Evolutionary conservation across 2,888 invertebrate species (phyloP).

Genomic region (Deilephila elpenor): DNA sequence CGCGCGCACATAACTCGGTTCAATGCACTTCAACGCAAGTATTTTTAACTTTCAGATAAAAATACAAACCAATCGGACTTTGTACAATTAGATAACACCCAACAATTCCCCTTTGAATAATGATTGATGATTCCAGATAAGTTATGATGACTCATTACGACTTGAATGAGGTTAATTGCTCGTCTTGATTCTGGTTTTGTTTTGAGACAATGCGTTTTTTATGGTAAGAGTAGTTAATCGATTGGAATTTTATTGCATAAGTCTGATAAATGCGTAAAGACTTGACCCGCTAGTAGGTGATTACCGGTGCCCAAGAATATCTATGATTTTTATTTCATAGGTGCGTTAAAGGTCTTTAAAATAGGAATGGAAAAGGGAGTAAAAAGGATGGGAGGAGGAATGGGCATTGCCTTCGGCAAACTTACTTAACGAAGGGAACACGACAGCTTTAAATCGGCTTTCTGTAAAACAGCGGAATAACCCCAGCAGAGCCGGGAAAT

Average conservation of each 20-base stretch:
- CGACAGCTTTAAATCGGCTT: no score
- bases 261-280: no score
- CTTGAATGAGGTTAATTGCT: slow-evolving; percentile 19
- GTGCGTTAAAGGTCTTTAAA: no score
- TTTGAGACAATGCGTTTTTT: slow-evolving; percentile 13
- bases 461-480: no score
- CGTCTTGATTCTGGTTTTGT: neutral
- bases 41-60: slow-evolving; percentile 47
- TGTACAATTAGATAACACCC: slow-evolving; percentile 28
- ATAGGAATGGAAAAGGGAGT: no score
- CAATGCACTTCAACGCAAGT: slow-evolving; percentile 58
- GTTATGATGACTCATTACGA: slow-evolving; percentile 1
- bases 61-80: slow-evolving; percentile 37
- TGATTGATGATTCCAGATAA: slow-evolving; percentile 22
- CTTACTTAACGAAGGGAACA: no score
- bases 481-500: no score
- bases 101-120: slow-evolving; percentile 27
- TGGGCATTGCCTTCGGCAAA: no score
- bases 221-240: neutral
- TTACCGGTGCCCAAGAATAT: no score
- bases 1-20: slow-evolving; percentile 48
- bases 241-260: neutral
- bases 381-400: no score
- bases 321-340: no score
- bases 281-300: no score